These are phyloP conservation scores for Diachasma alloeum DNA, from an alignment of 1,140 invertebrate species.

Conservation along the genomic window DNA sequence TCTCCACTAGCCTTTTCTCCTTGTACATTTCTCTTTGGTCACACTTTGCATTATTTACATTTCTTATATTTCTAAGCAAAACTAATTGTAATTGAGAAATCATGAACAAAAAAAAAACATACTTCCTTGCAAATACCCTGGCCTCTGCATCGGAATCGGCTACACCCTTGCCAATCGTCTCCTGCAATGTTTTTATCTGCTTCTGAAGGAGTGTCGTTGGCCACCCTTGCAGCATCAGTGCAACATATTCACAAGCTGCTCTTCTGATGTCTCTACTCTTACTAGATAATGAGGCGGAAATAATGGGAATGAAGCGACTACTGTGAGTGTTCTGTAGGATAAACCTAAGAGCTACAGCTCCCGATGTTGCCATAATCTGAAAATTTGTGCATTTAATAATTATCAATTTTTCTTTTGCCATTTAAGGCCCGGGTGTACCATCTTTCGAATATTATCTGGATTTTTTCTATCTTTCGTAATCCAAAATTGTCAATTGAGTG, in stretches of 20 bases:
- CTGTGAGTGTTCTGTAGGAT: constrained; percentile 89
- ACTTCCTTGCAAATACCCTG: constrained; percentile 78
- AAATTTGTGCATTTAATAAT: background rate
- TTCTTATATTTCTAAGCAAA: too few species aligned
- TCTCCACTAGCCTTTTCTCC: too few species aligned
- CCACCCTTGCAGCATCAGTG: constrained; percentile 87
- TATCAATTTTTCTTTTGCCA: too few species aligned
- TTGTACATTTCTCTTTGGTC: too few species aligned
- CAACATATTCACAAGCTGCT: constrained; percentile 84
- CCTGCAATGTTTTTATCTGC: constrained; percentile 79
- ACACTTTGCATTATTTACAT: too few species aligned
- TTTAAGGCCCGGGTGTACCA: too few species aligned
- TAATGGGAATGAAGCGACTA: constrained; percentile 84
- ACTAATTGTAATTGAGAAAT: background rate
- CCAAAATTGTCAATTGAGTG: too few species aligned
- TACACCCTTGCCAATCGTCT: constrained; percentile 88
- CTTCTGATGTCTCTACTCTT: constrained; percentile 94
- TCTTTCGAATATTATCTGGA: too few species aligned
- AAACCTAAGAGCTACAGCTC: constrained; percentile 85
- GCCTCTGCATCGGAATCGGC: constrained; percentile 93
- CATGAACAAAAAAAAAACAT: constrained; percentile 38
- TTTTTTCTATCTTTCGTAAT: too few species aligned
- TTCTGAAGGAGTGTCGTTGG: constrained; percentile 82
- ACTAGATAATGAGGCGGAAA: constrained; percentile 80
- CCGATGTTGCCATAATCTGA: constrained; percentile 90